phyloP scores from a whole-genome alignment of 2,888 invertebrate genomes.

The Chirona hameri region DNA sequence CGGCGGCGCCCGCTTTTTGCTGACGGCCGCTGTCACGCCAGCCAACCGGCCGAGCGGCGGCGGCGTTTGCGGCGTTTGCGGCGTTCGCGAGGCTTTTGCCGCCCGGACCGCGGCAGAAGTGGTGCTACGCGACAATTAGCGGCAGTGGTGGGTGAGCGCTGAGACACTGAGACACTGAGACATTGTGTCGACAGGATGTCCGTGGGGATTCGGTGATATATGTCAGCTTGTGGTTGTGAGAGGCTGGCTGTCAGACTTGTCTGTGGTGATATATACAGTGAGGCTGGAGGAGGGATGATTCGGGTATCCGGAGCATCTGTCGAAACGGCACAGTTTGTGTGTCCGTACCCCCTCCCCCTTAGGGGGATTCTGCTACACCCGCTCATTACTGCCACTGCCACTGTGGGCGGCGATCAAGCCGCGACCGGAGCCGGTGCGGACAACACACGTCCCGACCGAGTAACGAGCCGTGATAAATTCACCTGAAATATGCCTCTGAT shows the following conservation, averaged over 20 bases:
- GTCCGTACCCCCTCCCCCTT: no score
- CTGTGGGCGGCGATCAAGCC: neutral
- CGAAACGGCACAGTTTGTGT: no score
- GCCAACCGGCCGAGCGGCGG: neutral
- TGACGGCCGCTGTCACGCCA: constrained; percentile 5
- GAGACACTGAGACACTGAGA: no score
- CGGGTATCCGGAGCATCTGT: no score
- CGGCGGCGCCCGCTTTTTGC: neutral
- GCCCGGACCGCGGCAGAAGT: neutral
- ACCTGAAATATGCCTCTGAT: neutral
- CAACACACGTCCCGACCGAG: neutral
- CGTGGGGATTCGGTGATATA: no score
- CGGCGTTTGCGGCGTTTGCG: neutral
- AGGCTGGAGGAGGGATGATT: no score
- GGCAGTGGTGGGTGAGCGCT: neutral
- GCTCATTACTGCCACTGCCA: neutral
- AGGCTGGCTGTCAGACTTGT: no score
- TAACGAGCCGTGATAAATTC: constrained; percentile 5
- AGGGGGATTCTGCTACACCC: no score
- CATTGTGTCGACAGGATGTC: no score
- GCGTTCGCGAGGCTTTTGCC: neutral
- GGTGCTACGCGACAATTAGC: neutral
- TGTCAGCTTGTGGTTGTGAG: no score
- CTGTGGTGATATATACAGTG: no score
- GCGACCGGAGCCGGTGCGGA: neutral